These are phyloP conservation scores for Aphelinus atriplicis DNA, from an alignment of 1,140 invertebrate species.

Conservation along the genomic window DNA sequence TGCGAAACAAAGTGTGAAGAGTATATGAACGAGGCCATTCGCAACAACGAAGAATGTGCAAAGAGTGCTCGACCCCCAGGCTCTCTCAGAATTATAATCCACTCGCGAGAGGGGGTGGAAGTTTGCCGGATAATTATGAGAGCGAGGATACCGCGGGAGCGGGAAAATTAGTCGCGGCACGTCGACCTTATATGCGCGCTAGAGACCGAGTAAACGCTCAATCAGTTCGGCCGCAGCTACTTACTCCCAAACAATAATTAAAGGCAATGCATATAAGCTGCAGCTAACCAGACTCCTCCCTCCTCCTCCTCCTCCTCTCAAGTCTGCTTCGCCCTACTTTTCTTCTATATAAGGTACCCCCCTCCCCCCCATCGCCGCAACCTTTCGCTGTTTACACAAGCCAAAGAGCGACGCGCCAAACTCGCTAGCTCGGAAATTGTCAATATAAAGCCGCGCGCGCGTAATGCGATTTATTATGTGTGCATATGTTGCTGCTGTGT, in stretches of 20 bases:
- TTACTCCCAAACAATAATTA: background rate
- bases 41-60: no score
- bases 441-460: constrained; percentile 1
- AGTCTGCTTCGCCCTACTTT: background rate
- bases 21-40: no score
- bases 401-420: no score
- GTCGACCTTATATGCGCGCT: background rate
- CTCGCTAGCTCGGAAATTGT: background rate
- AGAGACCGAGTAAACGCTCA: constrained; percentile 3
- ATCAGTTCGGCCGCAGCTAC: constrained; percentile 1
- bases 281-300: background rate
- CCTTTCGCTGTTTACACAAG: no score
- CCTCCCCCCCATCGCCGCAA: no score
- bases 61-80: background rate
- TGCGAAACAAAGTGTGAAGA: no score
- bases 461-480: no score
- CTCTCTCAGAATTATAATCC: background rate
- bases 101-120: background rate
- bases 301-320: background rate
- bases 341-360: no score
- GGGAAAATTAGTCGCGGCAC: constrained; percentile 17
- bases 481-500: no score
- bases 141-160: no score
- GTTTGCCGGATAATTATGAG: background rate
- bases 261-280: background rate